Conservation (phyloP, 1,140 invertebrate species). For the Acyrthosiphon pisum region DNA sequence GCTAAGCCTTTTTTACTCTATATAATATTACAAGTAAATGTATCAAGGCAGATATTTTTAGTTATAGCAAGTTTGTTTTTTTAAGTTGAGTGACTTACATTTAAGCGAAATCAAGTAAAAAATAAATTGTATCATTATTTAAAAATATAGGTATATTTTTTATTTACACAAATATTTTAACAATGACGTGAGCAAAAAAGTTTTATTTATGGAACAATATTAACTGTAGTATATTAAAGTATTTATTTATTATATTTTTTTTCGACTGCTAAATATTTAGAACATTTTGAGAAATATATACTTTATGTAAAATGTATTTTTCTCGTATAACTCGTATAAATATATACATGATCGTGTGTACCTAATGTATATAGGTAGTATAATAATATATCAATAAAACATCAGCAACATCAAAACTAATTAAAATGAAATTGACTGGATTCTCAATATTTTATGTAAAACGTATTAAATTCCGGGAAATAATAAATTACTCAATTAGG, state of each 20-base stretch:
- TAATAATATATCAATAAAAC: background rate
- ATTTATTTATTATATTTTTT: too few species aligned
- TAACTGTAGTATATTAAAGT: background rate
- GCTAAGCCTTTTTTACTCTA: background rate
- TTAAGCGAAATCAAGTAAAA: background rate
- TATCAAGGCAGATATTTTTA: background rate
- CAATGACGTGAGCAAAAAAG: too few species aligned
- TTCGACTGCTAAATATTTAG: background rate
- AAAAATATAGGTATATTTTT: too few species aligned
- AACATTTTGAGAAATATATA: background rate
- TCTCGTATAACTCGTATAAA: background rate
- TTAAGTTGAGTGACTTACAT: background rate
- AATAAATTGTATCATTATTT: too few species aligned
- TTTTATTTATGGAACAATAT: background rate
- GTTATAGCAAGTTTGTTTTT: too few species aligned
- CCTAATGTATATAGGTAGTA: background rate
- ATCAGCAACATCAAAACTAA: background rate
- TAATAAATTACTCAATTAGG: background rate
- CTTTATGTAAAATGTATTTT: background rate
- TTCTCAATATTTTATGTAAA: background rate
- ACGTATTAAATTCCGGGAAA: background rate
- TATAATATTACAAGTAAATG: background rate
- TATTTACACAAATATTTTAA: too few species aligned
- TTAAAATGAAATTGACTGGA: background rate
- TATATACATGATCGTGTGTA: background rate